phyloP scores from a whole-genome alignment of 2,797 vertebrate genomes.

The Lagodon rhomboides region DNA sequence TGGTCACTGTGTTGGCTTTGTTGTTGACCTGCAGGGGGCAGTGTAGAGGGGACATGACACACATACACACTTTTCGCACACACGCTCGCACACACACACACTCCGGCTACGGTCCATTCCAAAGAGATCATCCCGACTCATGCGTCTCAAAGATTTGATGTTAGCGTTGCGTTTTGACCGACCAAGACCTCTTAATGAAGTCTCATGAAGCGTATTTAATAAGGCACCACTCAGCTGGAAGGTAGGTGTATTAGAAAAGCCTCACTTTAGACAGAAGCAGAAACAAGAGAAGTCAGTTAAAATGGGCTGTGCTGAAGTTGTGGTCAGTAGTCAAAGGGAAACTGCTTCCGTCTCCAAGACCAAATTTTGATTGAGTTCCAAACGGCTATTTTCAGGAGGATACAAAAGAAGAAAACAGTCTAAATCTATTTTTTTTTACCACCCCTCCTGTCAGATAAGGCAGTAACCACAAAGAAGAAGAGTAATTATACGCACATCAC shows the following conservation, averaged over 20 bases:
- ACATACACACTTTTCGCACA: slow-evolving; percentile 62
- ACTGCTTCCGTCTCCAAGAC: neutral
- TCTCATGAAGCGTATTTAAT: neutral
- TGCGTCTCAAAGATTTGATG: slow-evolving; percentile 27
- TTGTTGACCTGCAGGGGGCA: slow-evolving; percentile 87
- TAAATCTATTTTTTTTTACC: neutral
- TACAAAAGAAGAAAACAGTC: neutral
- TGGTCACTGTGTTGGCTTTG: slow-evolving; percentile 89
- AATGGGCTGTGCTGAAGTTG: neutral
- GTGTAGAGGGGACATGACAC: slow-evolving; percentile 83
- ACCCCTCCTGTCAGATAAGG: neutral
- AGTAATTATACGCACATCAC: too few species aligned
- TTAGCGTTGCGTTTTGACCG: neutral
- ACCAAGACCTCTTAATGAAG: neutral
- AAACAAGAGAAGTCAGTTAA: neutral
- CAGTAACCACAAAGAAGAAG: too few species aligned
- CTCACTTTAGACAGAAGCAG: too few species aligned
- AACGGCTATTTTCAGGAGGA: neutral
- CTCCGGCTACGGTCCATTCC: slow-evolving; percentile 24
- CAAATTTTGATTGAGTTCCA: neutral
- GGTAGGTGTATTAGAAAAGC: too few species aligned
- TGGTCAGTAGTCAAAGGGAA: neutral
- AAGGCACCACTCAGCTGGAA: neutral
- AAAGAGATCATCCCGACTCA: slow-evolving; percentile 31
- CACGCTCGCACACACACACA: slow-evolving; percentile 13